Evolutionary conservation across 23 tunicate species (phyloP).

Genomic region (Corella eumyota): DNA sequence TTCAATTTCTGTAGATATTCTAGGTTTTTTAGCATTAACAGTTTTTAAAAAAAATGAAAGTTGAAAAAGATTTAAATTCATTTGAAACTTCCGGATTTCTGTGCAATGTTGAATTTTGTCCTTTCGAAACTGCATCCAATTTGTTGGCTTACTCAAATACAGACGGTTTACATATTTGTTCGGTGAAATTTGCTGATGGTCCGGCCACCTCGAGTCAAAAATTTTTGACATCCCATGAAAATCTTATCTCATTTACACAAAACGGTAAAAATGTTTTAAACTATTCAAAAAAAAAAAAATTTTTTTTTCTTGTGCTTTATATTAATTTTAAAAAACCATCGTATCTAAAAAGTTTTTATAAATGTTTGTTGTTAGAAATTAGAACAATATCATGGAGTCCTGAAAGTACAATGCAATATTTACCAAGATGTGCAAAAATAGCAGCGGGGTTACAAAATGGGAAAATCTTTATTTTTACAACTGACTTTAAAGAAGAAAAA

Average conservation of each 20-base stretch:
- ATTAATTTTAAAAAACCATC: too few relatives aligned
- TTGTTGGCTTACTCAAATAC: conserved; percentile 39
- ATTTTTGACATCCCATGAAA: too few relatives aligned
- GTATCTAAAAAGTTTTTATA: too few relatives aligned
- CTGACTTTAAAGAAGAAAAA: conserved; percentile 59
- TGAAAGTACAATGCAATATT: conserved; percentile 32
- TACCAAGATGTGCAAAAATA: conserved; percentile 46
- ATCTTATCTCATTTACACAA: too few relatives aligned
- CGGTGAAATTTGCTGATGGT: conserved; percentile 22
- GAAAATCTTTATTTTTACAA: conserved; percentile 19
- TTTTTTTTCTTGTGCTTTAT: too few relatives aligned
- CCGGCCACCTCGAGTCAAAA: too few relatives aligned
- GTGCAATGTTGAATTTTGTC: conserved; percentile 54
- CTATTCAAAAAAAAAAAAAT: too few relatives aligned
- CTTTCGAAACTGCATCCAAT: conserved; percentile 48
- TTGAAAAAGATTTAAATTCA: neutral
- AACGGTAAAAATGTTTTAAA: too few relatives aligned
- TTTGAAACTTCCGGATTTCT: conserved; percentile 21
- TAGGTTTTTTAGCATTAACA: too few relatives aligned
- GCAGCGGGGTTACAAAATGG: conserved; percentile 40
- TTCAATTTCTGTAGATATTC: too few relatives aligned
- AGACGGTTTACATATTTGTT: conserved; percentile 28
- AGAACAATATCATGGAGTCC: conserved; percentile 84
- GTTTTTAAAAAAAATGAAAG: neutral
- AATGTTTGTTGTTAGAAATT: too few relatives aligned